Conservation (phyloP, 1,140 invertebrate species). For the Pemphigus obesinymphae region DNA sequence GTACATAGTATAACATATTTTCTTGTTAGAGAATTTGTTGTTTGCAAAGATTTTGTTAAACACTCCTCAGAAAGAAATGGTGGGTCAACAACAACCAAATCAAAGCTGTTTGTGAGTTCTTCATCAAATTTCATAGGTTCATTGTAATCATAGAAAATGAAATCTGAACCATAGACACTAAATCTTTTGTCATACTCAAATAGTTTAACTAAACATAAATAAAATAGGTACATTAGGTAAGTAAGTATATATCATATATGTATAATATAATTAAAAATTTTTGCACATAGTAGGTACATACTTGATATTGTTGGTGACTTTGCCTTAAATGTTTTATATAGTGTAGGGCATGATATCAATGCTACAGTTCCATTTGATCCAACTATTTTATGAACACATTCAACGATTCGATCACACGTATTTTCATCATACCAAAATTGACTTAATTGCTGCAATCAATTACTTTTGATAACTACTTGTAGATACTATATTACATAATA, state of each 20-base stretch:
- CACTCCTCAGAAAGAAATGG: constrained; percentile 93
- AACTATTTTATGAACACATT: constrained; percentile 58
- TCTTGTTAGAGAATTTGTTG: constrained; percentile 72
- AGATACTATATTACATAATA: no score
- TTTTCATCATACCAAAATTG: constrained; percentile 92
- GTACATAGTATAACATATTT: constrained; percentile 85
- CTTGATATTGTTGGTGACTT: constrained; percentile 53
- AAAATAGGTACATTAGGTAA: no score
- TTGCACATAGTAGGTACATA: not conserved
- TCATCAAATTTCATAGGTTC: constrained; percentile 65
- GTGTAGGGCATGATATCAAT: constrained; percentile 82
- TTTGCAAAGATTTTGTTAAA: constrained; percentile 73
- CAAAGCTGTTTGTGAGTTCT: constrained; percentile 62
- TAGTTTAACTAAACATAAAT: constrained; percentile 62
- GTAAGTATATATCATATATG: not conserved
- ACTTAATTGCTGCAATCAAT: constrained; percentile 77
- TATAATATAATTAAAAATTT: not conserved
- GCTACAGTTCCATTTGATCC: constrained; percentile 64
- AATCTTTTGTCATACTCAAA: constrained; percentile 82
- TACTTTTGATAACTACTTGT: not conserved
- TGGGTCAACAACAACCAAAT: constrained; percentile 87
- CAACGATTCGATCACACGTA: constrained; percentile 66
- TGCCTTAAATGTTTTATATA: constrained; percentile 62
- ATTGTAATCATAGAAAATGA: constrained; percentile 86
- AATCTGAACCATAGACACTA: constrained; percentile 71